Evolutionary conservation across 2,113 vertebrate species (phyloP), one percentile per base, ranked within the genome.

Genomic region (Pseudonaja textilis): DNA sequence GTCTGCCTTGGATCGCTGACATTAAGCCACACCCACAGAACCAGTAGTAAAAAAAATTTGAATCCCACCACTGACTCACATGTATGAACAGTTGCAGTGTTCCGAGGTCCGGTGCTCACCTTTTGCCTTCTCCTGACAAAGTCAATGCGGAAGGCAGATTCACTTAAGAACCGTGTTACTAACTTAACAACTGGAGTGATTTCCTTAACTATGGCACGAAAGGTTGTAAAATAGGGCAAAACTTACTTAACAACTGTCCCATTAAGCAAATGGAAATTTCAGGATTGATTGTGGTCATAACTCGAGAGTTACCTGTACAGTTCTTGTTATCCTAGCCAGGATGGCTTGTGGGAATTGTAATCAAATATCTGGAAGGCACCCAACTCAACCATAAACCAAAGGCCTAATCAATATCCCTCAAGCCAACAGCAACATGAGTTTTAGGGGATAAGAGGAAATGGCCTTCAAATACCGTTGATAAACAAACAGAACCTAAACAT

Each of bases 401-500:
- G 74, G 34, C 2, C 20, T 9, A 7, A 34, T 20, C 74, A 81
- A 11, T 81, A 69, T 52, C 14, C 12, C 39, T 6, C 47, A 45
- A 2, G 34, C 91, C 86, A 88, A 92, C 7, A 22, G 88, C 86
- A 92, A 92, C 86, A 54, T 55, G 29, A 20, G 11, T 89, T 92
- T 89, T 87, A 92, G 55, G n/a, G 50, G 87, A 74, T 52, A 52
- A 89, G 25, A 74, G 91, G 91, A 92, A 92, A 81, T 3, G 57
- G 23, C 22, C 20, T 88, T 89, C 69, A 92, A 89, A 92, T 47
- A n/a, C 87, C 34, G 2, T 29, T 10, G 22, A 89, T 81, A 88
- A 92, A 92, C 29, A 92, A 81, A 81, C 91, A 89, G 11, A 25
- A 26, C 22, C 87, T 56, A 81, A 89, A 56, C 54, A 92, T 92